phyloP scores from a whole-genome alignment of 2,113 vertebrate genomes.

The Calyptommatus sinebrachiatus region DNA sequence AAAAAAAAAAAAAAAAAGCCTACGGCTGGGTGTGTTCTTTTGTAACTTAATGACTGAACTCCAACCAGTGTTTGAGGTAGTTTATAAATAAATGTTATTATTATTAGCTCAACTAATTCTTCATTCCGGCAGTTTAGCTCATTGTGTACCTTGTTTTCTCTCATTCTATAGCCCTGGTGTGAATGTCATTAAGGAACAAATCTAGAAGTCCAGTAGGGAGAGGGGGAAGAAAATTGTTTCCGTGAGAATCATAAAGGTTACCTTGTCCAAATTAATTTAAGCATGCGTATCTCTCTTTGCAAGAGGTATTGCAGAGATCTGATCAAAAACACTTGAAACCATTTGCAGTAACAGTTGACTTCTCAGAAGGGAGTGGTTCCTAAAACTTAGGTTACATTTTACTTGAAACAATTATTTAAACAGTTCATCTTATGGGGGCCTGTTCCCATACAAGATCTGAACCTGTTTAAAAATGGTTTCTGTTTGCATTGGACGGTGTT shows the following conservation, averaged over 20 bases:
- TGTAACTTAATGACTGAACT: neutral
- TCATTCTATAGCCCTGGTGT: neutral
- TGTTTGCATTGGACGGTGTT: too few relatives aligned
- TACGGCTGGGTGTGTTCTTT: neutral
- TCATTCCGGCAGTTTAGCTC: neutral
- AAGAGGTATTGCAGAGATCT: neutral
- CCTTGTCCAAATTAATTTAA: neutral
- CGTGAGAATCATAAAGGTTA: neutral
- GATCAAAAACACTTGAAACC: too few relatives aligned
- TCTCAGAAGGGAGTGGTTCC: too few relatives aligned
- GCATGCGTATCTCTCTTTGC: neutral
- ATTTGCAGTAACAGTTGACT: too few relatives aligned
- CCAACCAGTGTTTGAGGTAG: neutral
- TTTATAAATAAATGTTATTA: slow-evolving; percentile 3
- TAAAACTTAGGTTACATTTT: too few relatives aligned
- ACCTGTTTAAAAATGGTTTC: too few relatives aligned
- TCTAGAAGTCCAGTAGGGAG: neutral
- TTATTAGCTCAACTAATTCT: neutral
- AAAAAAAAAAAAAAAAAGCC: neutral
- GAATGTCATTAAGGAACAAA: neutral
- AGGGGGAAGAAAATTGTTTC: neutral
- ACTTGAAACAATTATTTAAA: too few relatives aligned
- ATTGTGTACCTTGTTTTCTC: neutral
- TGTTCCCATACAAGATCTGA: too few relatives aligned
- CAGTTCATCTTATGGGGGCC: too few relatives aligned